Evolutionary conservation across 2,797 vertebrate genomes (phyloP).

Genomic region (Phataginus tetradactyla): DNA sequence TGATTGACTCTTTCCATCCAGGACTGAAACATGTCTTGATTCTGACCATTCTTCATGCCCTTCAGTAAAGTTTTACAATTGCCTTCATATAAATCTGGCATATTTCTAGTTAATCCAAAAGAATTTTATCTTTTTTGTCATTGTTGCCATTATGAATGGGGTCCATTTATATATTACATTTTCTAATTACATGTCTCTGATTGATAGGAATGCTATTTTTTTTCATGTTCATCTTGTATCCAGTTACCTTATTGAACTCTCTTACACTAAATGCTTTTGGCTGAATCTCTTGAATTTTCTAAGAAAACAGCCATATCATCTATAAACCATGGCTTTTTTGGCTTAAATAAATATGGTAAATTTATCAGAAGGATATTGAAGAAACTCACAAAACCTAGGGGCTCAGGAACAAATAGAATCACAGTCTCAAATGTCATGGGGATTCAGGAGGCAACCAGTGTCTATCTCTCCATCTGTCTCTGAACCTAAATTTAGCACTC

Average conservation of each 20-base stretch:
- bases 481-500: not conserved
- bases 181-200: conserved; percentile 59
- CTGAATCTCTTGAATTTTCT: conserved; percentile 57
- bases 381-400: conserved; percentile 2
- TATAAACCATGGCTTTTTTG: conserved; percentile 54
- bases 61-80: conserved; percentile 20
- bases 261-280: conserved; percentile 58
- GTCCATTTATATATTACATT: conserved; percentile 35
- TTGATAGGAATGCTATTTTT: conserved; percentile 27
- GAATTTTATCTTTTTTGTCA: not conserved
- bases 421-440: not conserved
- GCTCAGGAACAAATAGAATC: not conserved
- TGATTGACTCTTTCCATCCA: not conserved
- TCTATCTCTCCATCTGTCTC: not conserved
- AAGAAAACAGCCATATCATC: not conserved
- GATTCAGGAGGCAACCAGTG: not conserved
- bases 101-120: conserved; percentile 36
- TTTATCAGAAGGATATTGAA: conserved; percentile 39
- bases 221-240: conserved; percentile 21
- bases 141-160: conserved; percentile 17
- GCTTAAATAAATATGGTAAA: conserved; percentile 22
- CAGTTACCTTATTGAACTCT: conserved; percentile 37
- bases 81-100: not conserved
- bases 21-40: not conserved
- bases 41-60: not conserved